Conservation (phyloP, 2,113 vertebrate species). For the Burhinus oedicnemus region DNA sequence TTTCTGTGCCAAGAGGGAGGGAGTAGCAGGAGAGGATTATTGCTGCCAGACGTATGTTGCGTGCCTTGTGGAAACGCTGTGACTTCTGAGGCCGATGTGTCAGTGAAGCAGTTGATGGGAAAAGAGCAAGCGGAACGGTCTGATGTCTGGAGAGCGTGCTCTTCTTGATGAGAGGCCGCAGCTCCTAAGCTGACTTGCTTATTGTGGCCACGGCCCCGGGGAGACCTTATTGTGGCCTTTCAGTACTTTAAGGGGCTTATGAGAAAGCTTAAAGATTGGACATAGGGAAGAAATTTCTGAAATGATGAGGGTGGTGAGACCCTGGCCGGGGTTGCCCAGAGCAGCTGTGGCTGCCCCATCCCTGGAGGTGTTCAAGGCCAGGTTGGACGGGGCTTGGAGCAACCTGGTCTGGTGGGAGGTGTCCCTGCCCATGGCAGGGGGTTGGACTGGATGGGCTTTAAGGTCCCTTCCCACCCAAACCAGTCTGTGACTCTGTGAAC, state of each 20-base stretch:
- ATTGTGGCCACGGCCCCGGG: neutral
- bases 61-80: no score
- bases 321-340: no score
- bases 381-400: no score
- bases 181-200: neutral
- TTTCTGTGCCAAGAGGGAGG: neutral
- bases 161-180: neutral
- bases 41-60: neutral
- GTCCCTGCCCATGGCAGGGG: neutral
- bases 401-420: no score
- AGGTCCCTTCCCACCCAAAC: neutral
- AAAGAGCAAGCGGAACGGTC: neutral
- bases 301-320: no score
- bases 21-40: neutral
- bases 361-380: no score
- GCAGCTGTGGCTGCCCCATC: no score
- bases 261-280: no score
- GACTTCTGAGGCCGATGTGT: neutral
- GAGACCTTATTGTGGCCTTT: no score
- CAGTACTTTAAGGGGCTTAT: no score
- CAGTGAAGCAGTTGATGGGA: neutral
- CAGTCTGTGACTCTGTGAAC: rapidly evolving
- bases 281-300: no score
- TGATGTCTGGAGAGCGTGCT: neutral
- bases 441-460: rapidly evolving